Conservation (phyloP, 1,140 invertebrate genomes). For the Pogonomyrmex barbatus region DNA sequence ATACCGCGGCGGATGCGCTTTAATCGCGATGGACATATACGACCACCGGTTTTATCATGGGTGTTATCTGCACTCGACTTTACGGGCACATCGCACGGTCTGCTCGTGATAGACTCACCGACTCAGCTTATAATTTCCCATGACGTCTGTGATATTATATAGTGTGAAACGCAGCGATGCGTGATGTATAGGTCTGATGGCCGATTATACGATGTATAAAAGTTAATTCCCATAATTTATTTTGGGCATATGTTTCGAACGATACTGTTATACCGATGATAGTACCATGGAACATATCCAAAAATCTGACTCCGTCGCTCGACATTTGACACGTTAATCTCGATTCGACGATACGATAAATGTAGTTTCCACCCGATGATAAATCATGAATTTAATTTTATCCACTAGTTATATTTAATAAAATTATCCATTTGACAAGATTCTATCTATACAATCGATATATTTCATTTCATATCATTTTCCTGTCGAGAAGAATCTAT, state of each 20-base stretch:
- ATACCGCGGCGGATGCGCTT: conserved; percentile 18
- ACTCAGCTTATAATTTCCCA: conserved; percentile 48
- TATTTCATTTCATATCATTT: neutral
- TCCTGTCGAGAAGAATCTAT: neutral
- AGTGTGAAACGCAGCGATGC: conserved; percentile 1
- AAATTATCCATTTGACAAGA: conserved; percentile 5
- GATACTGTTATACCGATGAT: neutral
- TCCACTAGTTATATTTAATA: neutral
- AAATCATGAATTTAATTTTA: neutral
- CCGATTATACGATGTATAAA: neutral
- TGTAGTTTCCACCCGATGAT: neutral
- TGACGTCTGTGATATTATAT: conserved; percentile 21
- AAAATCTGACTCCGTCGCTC: neutral
- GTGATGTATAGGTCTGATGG: neutral
- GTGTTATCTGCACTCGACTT: conserved; percentile 34
- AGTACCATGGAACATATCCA: neutral
- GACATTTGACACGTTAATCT: neutral
- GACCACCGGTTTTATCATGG: conserved; percentile 28
- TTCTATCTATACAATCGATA: neutral
- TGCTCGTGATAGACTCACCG: conserved; percentile 10
- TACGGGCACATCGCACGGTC: conserved; percentile 18
- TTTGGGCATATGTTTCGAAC: neutral
- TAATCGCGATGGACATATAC: conserved; percentile 34
- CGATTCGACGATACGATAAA: neutral
- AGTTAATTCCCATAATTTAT: neutral